Evolutionary conservation across 92 coral and sea anemone species (phyloP), one percentile per base, ranked within the genome.

Genomic region (Paragorgia papillata): DNA sequence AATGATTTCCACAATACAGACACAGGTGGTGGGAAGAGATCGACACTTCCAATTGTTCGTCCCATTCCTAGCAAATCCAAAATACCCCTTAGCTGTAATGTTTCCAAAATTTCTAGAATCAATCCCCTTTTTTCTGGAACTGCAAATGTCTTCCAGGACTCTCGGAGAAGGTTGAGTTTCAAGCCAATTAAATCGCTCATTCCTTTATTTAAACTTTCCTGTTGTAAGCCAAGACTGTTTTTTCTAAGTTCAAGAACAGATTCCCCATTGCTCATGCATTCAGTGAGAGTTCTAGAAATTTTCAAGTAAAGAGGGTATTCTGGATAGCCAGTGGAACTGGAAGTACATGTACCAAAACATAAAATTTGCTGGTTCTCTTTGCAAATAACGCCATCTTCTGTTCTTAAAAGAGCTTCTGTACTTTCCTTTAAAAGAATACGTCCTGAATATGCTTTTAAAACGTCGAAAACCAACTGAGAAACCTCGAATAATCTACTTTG

Each of bases 11-110:
- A 17, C 26, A 93, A 50, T 26, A 62, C 59, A 2, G 56, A 44
- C 27, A 73, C 4, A n/a, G 82, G 54, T 24, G 97, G 96, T 5
- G 97, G 97, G 18, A 93, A 86, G 0, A 43, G 65, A 78, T 90
- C 89, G 33, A 84, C 77, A 62, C 96, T 93, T 9, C 96, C 97
- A 27, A 78, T 75, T 0, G 97, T 93, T n/a, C 84, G 92, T 3
- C 96, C 85, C 33, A 93, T 82, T 21, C 95, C 90, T 19, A 93
- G 68, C 79, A 93, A 71, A 84, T 88, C 89, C 58, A 90, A 78
- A 64, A 90, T 54, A 18, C 87, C 86, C 64, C 91, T 84, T 0
- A 48, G 41, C 17, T 86, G 86, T 51, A 93, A 85, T 13, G 46
- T 57, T 51, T 69, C 66, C 46, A 92, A 25, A 12, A 90, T 24